Base-by-base conservation (phyloP, 1,140 invertebrate species). In the Drosophila funebris region DNA sequence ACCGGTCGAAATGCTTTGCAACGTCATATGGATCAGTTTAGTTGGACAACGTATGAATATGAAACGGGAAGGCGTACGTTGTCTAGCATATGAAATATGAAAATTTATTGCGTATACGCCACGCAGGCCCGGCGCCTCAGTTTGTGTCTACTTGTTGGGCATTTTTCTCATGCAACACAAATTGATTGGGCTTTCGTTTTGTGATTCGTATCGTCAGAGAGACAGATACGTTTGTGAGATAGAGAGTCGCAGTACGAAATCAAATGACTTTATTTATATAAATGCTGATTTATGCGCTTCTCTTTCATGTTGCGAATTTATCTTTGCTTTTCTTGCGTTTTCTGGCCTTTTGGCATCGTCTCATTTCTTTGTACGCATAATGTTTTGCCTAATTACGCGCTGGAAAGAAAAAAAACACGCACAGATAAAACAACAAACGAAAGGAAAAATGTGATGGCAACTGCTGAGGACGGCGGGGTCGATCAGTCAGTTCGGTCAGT, bases 31-130 rank as follows among this genome's bases (percentile, higher is more conserved):
- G 13, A 46, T 61, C 41, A 46, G 31, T 62, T 60, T 46, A 36
- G 29, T 36, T 8, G 14, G 44, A 62, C 20, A 50, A 39, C 46
- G 22, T 39, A 29, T 9, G 43, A 8, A 33, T 33, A 36, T 41
- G 43, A 39, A 52, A 50, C 57, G 69, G 53, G 67, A 67, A 70
- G 73, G 43, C 53, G 52, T 13, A 60, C 41, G 62, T 58, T 41
- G 63, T 62, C 63, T 46, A 54, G 69, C 58, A 82, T 78, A 76
- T 79, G 78, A 83, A 89, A 88, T 88, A 88, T 88, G 72, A 83
- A 88, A 88, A 88, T 88, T 88, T 88, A 88, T 88, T 88, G 66
- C 83, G 83, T 70, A 88, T 88, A 88, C 83, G 83, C 57, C 78
- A 36, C 48, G 46, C 39, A 37, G 73, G 77, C 73, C 57, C 31